Conservation (phyloP, 64 coral and sea anemone species). For the Stylophora pistillata region DNA sequence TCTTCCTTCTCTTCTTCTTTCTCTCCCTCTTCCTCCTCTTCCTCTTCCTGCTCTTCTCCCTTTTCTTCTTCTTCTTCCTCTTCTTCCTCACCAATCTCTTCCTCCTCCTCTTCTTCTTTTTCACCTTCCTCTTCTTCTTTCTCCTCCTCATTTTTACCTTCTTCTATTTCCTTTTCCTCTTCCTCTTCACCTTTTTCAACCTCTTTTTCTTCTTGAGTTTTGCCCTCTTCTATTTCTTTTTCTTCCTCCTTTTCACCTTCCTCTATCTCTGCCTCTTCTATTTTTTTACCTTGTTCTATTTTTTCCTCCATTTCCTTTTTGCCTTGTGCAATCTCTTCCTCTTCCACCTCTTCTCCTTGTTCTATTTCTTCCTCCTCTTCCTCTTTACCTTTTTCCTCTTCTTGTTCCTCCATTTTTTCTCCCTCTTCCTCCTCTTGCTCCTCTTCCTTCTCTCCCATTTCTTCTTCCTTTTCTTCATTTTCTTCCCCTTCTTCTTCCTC, state of each 20-base stretch:
- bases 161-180: neutral
- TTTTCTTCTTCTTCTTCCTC: slow-evolving; percentile 6
- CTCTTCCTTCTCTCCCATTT: neutral
- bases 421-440: neutral
- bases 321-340: neutral
- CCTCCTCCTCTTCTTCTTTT: slow-evolving; percentile 23
- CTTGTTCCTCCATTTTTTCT: neutral
- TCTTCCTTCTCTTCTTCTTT: neutral
- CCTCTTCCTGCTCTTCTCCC: slow-evolving; percentile 29
- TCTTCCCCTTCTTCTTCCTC: neutral
- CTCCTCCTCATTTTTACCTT: neutral
- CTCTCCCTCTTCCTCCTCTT: neutral
- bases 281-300: slow-evolving; percentile 7
- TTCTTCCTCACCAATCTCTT: neutral
- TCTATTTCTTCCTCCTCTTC: neutral
- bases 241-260: neutral
- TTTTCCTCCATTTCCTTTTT: neutral
- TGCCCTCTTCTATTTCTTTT: neutral
- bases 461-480: neutral
- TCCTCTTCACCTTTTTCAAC: neutral
- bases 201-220: slow-evolving; percentile 12
- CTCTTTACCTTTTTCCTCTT: neutral
- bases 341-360: neutral
- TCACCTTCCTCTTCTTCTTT: slow-evolving; percentile 17
- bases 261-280: neutral